Percentiles rank a stretch among this genome's conserved stretches.
phyloP scores from a whole-genome alignment of 2,113 vertebrate genomes.

The Plecturocebus donacophilus region DNA sequence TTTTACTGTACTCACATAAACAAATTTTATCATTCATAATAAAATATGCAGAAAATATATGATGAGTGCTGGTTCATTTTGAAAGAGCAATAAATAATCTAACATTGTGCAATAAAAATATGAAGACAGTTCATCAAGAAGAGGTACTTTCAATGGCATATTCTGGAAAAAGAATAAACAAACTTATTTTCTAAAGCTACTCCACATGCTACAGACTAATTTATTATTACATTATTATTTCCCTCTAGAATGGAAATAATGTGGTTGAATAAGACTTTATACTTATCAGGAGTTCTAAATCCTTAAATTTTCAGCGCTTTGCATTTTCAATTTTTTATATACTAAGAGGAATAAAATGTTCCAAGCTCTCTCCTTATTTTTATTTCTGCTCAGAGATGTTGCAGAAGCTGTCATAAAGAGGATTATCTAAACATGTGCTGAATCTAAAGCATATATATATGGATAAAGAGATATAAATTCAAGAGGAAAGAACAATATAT shows the following conservation, averaged over 20 bases:
- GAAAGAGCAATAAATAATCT: constrained; percentile 74
- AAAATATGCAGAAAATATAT: constrained; percentile 75
- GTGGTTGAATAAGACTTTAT: constrained; percentile 57
- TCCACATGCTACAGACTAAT: constrained; percentile 63
- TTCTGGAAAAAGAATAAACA: constrained; percentile 35
- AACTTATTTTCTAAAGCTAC: constrained; percentile 62
- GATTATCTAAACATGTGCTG: constrained; percentile 65
- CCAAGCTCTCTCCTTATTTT: constrained; percentile 58
- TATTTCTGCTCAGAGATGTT: constrained; percentile 55
- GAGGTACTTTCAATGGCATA: constrained; percentile 55
- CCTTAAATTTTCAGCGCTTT: constrained; percentile 73
- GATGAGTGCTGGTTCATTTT: constrained; percentile 65
- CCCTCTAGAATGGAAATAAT: constrained; percentile 66
- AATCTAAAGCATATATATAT: constrained; percentile 54
- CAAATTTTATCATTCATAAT: constrained; percentile 64
- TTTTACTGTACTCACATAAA: constrained; percentile 64
- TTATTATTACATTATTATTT: constrained; percentile 70
- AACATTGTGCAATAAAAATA: constrained; percentile 59
- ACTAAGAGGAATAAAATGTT: constrained; percentile 67
- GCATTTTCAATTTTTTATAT: constrained; percentile 66
- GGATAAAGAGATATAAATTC: constrained; percentile 49
- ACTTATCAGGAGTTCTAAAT: constrained; percentile 68
- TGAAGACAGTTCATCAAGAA: constrained; percentile 61
- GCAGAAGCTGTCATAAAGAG: constrained; percentile 62
- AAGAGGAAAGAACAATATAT: constrained; percentile 46